Evolutionary conservation across 2,797 vertebrate species (phyloP).

Genomic region (Toxotes lorentzi): DNA sequence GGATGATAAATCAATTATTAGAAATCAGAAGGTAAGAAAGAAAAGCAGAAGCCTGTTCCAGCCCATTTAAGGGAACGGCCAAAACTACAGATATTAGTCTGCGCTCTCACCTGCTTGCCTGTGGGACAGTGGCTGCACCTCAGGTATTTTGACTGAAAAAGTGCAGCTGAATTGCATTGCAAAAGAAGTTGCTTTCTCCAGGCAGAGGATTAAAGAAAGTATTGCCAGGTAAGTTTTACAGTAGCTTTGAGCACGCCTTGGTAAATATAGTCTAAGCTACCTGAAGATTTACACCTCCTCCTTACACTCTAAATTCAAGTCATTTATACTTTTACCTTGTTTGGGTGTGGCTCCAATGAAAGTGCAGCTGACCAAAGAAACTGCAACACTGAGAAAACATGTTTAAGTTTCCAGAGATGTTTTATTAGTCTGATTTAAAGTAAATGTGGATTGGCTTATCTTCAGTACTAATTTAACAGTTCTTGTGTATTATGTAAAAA

Average conservation of each 20-base stretch:
- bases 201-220: slow-evolving; percentile 15
- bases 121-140: slow-evolving; percentile 4
- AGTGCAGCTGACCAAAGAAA: not conserved
- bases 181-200: slow-evolving; percentile 12
- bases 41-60: not conserved
- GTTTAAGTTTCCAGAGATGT: not conserved
- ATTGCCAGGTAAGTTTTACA: slow-evolving; percentile 2
- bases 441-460: not conserved
- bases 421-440: not conserved
- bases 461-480: no score
- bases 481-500: not conserved
- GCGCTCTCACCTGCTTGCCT: not conserved
- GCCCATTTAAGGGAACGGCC: not conserved
- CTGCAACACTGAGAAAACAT: no score
- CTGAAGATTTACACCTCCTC: not conserved
- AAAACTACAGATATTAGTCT: slow-evolving; percentile 6
- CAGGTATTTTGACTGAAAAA: slow-evolving; percentile 21
- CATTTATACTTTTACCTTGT: slow-evolving; percentile 12
- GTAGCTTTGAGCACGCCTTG: not conserved
- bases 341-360: not conserved
- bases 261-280: not conserved
- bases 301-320: not conserved
- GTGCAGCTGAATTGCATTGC: slow-evolving; percentile 10
- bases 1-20: not conserved
- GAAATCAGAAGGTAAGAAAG: not conserved